Evolutionary conservation across 2,113 vertebrate genomes (phyloP).

Genomic region (Tapirus terrestris): DNA sequence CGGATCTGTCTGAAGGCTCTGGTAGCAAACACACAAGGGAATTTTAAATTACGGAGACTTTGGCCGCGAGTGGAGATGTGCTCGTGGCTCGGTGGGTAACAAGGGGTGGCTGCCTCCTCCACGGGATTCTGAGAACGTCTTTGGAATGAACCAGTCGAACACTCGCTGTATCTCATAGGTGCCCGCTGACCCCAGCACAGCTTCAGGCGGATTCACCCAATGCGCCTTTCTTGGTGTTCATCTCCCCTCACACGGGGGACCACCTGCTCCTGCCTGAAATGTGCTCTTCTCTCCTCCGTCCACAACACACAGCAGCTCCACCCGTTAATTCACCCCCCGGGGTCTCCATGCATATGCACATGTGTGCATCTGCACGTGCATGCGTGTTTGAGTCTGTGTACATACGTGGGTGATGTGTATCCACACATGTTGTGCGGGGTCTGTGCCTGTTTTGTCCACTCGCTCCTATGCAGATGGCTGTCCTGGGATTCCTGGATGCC

Average conservation of each 20-base stretch:
- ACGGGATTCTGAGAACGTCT: not conserved
- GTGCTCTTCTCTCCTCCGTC: not conserved
- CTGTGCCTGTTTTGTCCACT: not conserved
- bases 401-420: no score
- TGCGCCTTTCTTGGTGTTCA: no score
- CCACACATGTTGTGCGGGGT: not conserved
- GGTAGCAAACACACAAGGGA: not conserved
- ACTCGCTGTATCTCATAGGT: no score
- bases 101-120: not conserved
- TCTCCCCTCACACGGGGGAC: not conserved
- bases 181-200: not conserved
- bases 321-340: not conserved
- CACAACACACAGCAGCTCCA: not conserved
- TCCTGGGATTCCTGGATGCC: not conserved
- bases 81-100: fast-evolving
- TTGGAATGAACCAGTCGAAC: not conserved
- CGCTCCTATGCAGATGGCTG: not conserved
- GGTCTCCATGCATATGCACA: not conserved
- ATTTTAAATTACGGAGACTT: not conserved
- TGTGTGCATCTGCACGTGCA: no score
- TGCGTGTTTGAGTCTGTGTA: not conserved
- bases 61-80: no score
- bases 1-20: not conserved
- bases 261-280: not conserved
- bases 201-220: not conserved